These are phyloP conservation scores for Tiliacea citrago DNA, from an alignment of 2,888 invertebrate species.

Conservation along the genomic window DNA sequence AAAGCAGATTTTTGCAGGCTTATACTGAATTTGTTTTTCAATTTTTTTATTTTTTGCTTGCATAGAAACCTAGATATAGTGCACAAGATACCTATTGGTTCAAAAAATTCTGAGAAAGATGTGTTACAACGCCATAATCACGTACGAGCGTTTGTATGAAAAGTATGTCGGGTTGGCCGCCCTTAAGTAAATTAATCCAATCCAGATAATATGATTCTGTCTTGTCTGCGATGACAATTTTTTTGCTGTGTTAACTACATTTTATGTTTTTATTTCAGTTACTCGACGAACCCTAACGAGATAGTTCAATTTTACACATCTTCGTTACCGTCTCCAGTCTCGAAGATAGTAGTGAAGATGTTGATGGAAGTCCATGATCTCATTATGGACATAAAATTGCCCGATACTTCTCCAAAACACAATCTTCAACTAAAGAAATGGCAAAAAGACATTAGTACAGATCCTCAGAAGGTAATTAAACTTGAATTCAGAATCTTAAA, in stretches of 20 bases:
- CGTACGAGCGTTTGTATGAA: no score
- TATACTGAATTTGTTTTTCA: no score
- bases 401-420: conserved; percentile 54
- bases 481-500: not conserved
- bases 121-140: no score
- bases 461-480: conserved; percentile 79
- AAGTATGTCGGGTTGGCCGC: no score
- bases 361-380: conserved; percentile 65
- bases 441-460: conserved; percentile 77
- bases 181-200: not conserved
- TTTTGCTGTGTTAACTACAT: not conserved
- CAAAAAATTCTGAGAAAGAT: no score
- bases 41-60: no score
- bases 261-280: conserved; percentile 76
- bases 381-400: conserved; percentile 69
- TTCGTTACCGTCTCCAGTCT: conserved; percentile 40
- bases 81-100: no score
- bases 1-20: no score
- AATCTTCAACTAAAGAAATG: conserved; percentile 67
- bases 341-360: conserved; percentile 63
- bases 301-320: conserved; percentile 70
- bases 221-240: not conserved
- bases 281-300: conserved; percentile 90
- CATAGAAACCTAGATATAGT: no score
- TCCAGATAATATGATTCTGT: not conserved